These are phyloP conservation scores for Puffinus mauretanicus DNA, from an alignment of 2,113 vertebrate species.

Conservation along the genomic window DNA sequence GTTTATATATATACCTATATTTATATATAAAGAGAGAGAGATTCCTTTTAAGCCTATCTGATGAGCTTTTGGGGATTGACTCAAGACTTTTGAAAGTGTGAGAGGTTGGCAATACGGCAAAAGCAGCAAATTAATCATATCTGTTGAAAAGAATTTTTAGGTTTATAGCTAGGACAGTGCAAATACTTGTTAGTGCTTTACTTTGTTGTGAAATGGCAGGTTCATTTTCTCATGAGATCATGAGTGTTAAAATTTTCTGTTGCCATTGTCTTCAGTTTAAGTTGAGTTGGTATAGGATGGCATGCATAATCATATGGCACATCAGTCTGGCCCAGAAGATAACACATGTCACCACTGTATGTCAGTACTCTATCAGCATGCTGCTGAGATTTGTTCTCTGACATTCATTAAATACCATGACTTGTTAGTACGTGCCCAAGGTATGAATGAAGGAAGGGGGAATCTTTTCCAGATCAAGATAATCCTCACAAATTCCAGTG, in stretches of 20 bases:
- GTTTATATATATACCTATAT: neutral
- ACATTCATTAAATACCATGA: constrained; percentile 3
- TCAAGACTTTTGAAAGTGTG: neutral
- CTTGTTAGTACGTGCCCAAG: constrained; percentile 29
- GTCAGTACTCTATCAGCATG: neutral
- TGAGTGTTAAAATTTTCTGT: neutral
- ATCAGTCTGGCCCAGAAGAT: neutral
- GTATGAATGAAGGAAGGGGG: neutral
- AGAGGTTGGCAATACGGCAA: neutral
- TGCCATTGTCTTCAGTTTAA: neutral
- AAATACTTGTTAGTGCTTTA: neutral
- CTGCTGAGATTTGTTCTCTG: neutral
- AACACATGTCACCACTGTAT: neutral
- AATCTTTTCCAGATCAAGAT: neutral
- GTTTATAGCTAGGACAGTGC: neutral
- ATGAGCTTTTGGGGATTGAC: neutral
- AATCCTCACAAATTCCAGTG: neutral
- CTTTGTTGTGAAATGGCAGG: neutral
- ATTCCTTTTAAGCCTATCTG: neutral
- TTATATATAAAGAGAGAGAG: neutral
- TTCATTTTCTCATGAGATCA: neutral
- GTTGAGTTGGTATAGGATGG: neutral
- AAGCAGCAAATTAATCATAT: neutral
- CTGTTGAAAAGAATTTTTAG: neutral
- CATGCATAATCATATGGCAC: neutral